Evolutionary conservation across 2,797 vertebrate genomes (phyloP).

Genomic region (Telmatherina bonti): DNA sequence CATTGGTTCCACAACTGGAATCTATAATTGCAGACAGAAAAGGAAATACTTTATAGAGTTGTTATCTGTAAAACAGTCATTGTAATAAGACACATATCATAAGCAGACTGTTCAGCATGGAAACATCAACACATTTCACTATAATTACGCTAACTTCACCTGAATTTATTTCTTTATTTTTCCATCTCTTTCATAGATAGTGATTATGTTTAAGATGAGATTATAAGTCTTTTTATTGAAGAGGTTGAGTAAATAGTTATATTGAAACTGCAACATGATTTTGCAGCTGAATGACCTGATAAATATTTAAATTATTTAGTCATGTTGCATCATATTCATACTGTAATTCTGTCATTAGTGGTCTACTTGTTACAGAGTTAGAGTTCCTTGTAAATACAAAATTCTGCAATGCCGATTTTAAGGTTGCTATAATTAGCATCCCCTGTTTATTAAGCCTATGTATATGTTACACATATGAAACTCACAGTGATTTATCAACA

Average conservation of each 20-base stretch:
- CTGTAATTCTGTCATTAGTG: background rate
- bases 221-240: background rate
- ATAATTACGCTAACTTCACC: background rate
- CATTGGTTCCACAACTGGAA: constrained; percentile 95
- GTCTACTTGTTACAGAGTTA: background rate
- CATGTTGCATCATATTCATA: background rate
- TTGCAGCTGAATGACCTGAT: no score
- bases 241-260: no score
- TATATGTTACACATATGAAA: no score
- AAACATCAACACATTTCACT: background rate
- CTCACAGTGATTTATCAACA: no score
- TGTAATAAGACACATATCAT: background rate
- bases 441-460: no score
- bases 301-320: background rate
- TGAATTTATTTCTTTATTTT: background rate
- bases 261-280: background rate
- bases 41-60: background rate
- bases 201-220: background rate
- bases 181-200: background rate
- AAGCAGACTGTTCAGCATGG: background rate
- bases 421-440: background rate
- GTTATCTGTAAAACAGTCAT: background rate
- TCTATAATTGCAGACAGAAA: constrained; percentile 73
- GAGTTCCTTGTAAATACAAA: background rate
- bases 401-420: background rate